Evolutionary conservation across 2,113 vertebrate species (phyloP).

Genomic region (Embiotoca jacksoni): DNA sequence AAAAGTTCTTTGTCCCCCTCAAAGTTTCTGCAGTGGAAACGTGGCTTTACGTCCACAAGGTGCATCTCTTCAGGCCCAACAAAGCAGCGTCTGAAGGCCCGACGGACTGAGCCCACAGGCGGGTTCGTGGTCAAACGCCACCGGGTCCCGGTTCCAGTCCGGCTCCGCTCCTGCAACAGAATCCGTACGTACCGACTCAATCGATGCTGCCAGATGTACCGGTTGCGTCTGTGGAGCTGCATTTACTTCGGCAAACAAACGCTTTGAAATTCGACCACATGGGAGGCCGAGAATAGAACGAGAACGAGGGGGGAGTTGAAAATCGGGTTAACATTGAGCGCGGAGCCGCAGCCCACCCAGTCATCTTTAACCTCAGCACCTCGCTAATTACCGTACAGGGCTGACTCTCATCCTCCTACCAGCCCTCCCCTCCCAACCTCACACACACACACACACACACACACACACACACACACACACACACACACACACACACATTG

Average conservation of each 20-base stretch:
- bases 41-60: no score
- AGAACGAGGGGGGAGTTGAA: conserved; percentile 43
- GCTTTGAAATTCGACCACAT: conserved; percentile 35
- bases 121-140: no score
- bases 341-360: conserved; percentile 32
- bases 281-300: conserved; percentile 49
- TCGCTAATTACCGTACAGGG: conserved; percentile 58
- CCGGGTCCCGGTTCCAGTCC: no score
- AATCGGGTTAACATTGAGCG: conserved; percentile 55
- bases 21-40: no score
- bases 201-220: no score
- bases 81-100: no score
- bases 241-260: background rate
- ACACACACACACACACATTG: conserved; percentile 18
- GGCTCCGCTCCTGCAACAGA: no score
- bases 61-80: no score
- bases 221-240: no score
- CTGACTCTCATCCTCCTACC: conserved; percentile 23
- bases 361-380: conserved; percentile 59
- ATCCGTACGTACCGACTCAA: no score
- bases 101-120: no score
- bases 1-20: no score
- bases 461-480: conserved; percentile 21
- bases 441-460: conserved; percentile 1
- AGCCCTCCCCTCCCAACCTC: conserved; percentile 1